Conservation (phyloP, 1,140 invertebrate genomes). For the Pristionchus pacificus region DNA sequence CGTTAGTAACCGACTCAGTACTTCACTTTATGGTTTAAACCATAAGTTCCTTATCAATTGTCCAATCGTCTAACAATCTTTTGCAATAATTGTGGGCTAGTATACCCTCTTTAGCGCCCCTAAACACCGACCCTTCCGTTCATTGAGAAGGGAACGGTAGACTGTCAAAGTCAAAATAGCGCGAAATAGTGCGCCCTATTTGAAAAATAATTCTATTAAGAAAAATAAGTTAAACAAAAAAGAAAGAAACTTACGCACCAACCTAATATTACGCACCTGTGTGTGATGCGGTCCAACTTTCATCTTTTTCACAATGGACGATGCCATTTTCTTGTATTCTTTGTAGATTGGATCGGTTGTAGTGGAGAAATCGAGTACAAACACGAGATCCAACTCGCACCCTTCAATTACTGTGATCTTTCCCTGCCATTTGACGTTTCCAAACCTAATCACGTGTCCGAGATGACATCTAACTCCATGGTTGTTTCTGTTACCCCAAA, state of each 20-base stretch:
- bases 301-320: constrained; percentile 37
- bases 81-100: no score
- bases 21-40: no score
- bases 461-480: background rate
- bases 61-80: no score
- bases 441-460: constrained; percentile 32
- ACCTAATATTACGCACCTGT: constrained; percentile 26
- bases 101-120: no score
- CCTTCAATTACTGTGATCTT: constrained; percentile 34
- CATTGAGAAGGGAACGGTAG: no score
- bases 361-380: constrained; percentile 54
- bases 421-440: constrained; percentile 1
- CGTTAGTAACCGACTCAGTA: no score
- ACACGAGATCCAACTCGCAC: constrained; percentile 49
- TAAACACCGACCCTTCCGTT: no score
- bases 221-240: background rate
- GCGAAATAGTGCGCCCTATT: no score
- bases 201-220: background rate
- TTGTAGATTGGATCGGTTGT: constrained; percentile 50
- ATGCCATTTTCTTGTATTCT: constrained; percentile 41
- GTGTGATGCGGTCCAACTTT: constrained; percentile 51
- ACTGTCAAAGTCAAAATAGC: no score
- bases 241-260: no score
- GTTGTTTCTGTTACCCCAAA: background rate
- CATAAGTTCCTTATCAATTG: no score